A percentile compares a stretch with the other conserved stretches of the same genome.
Evolutionary conservation across 92 coral and sea anemone species (phyloP).

Genomic region (Epizoanthus ramosus): DNA sequence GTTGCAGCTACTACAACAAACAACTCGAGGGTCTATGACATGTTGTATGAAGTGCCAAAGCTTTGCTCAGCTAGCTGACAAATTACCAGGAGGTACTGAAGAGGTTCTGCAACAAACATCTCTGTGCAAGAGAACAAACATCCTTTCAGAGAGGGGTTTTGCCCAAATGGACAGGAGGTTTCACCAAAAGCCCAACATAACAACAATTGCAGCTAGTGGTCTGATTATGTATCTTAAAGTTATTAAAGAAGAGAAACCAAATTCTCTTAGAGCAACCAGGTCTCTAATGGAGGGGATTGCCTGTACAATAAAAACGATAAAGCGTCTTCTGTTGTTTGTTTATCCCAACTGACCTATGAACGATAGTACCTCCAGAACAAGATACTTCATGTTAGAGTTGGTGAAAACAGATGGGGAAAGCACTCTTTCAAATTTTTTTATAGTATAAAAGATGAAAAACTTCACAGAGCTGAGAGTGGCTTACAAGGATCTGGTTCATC

Average conservation of each 20-base stretch:
- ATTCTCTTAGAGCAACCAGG: constrained; percentile 26
- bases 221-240: not conserved
- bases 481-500: constrained; percentile 10
- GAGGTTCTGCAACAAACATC: not conserved
- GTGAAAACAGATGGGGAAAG: not conserved
- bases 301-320: not conserved
- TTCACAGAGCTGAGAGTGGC: constrained; percentile 23
- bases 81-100: too few species aligned
- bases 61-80: too few species aligned
- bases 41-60: too few species aligned
- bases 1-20: not conserved
- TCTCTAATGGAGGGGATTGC: constrained; percentile 21
- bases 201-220: not conserved
- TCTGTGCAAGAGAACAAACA: constrained; percentile 5
- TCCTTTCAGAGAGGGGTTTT: constrained; percentile 7
- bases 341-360: not conserved
- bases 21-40: too few species aligned
- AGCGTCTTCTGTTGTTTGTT: not conserved
- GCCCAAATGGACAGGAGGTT: constrained; percentile 17
- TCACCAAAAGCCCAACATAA: not conserved
- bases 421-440: not conserved
- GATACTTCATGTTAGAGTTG: not conserved
- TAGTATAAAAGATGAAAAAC: constrained; percentile 33
- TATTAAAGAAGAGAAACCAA: constrained; percentile 27
- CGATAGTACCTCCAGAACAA: not conserved